Evolutionary conservation across 2,113 vertebrate genomes (phyloP), one percentile per base, ranked within the genome.

Genomic region (Callospermophilus lateralis): DNA sequence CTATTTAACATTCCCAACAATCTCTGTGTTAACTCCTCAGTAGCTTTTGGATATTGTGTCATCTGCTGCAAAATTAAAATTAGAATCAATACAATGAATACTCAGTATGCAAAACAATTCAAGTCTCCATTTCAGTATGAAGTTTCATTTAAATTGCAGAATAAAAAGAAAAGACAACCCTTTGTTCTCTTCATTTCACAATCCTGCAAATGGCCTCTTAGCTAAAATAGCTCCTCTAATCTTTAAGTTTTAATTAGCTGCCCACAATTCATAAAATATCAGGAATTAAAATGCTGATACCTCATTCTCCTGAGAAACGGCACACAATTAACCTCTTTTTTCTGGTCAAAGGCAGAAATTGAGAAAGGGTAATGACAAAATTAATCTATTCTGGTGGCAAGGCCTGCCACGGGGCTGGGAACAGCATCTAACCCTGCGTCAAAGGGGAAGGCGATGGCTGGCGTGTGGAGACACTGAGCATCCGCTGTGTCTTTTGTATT

Each of bases 281-380:
- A 94, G 96, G 96, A 96, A 94, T 95, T 97, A 97, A 97, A 96
- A 97, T 85, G 96, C 97, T 97, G 97, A 97, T 98, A 96, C 97
- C 95, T 98, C 92, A 86, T 96, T 97, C 96, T 97, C 97, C 84
- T 95, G 97, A 98, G 97, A 97, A 97, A 97, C 95, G 92, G 84
- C 97, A 98, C 94, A 97, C 97, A 98, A 98, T 98, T 98, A 98
- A 97, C 96, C 98, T 97, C 94, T 89, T 97, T 97, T 96, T 95
- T 90, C 97, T 97, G 95, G 97, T 98, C 97, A 97, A 97, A 97
- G 94, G 81, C 95, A 92, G 98, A 97, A 97, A 97, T 30, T 95
- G 97, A 97, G 93, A 97, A 96, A 96, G 95, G 96, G 95, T 96
- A 98, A 97, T 97, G 97, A 98, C 89, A 98, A 97, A 98, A 97